phyloP scores from a whole-genome alignment of 2,797 vertebrate genomes.

The Muraenolepis orangiensis region DNA sequence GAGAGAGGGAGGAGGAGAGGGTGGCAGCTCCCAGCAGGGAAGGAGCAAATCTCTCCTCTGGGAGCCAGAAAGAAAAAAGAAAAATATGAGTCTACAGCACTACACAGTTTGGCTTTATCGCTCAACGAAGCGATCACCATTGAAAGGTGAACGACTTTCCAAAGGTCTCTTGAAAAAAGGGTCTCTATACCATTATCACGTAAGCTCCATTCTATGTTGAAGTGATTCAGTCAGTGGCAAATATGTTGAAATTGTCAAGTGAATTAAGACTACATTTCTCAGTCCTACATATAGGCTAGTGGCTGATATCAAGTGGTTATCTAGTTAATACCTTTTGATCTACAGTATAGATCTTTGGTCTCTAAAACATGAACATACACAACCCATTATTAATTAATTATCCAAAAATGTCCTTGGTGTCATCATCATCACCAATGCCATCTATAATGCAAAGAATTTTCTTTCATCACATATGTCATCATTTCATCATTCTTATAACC shows the following conservation, averaged over 20 bases:
- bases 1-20: slow-evolving; percentile 92
- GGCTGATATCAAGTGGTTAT: background rate
- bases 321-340: background rate
- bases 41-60: slow-evolving; percentile 81
- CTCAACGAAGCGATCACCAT: background rate
- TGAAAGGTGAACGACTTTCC: background rate
- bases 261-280: background rate
- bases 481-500: no score
- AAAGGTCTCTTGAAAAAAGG: background rate
- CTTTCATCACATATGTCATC: background rate
- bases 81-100: background rate
- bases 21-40: slow-evolving; percentile 93
- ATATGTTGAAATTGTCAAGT: background rate
- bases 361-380: background rate
- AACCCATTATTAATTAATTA: background rate
- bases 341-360: background rate
- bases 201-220: no score
- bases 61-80: slow-evolving; percentile 1
- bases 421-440: background rate
- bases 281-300: background rate
- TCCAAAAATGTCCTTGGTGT: background rate
- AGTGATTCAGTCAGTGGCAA: background rate
- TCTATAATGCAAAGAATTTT: background rate
- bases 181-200: no score
- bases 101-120: background rate